phyloP scores from a whole-genome alignment of 92 coral and sea anemone species.

The Hydrozoanthus gracilis region DNA sequence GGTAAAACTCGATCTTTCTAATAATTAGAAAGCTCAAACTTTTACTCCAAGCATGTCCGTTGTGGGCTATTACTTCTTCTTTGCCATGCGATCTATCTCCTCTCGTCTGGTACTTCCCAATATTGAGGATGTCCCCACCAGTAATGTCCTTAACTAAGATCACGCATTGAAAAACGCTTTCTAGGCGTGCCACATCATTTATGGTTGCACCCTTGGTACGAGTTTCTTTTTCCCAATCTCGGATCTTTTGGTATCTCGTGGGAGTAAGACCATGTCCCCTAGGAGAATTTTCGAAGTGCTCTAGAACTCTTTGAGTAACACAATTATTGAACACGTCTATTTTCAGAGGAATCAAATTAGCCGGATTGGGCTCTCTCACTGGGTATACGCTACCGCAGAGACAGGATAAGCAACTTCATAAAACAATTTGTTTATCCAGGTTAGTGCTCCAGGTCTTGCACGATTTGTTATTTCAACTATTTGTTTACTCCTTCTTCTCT shows the following conservation, averaged over 20 bases:
- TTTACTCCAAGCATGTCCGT: background rate
- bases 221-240: background rate
- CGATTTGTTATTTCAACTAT: background rate
- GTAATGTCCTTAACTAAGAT: background rate
- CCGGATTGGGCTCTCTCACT: background rate
- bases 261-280: slow-evolving; percentile 35
- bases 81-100: background rate
- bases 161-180: background rate
- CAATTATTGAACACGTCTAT: slow-evolving; percentile 4
- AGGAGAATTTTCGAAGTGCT: slow-evolving; percentile 16
- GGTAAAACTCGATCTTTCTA: background rate
- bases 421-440: background rate
- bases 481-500: background rate
- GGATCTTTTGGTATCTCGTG: slow-evolving; percentile 11
- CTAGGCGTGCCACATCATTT: background rate
- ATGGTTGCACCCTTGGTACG: background rate
- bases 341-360: background rate
- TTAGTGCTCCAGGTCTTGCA: slow-evolving; percentile 3
- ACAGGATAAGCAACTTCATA: slow-evolving; percentile 1
- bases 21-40: background rate
- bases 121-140: background rate
- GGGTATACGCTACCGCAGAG: slow-evolving; percentile 20
- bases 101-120: slow-evolving; percentile 1
- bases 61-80: background rate
- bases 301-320: slow-evolving; percentile 2